phyloP scores from a whole-genome alignment of 2,888 invertebrate species.

The Agrotis exclamationis region DNA sequence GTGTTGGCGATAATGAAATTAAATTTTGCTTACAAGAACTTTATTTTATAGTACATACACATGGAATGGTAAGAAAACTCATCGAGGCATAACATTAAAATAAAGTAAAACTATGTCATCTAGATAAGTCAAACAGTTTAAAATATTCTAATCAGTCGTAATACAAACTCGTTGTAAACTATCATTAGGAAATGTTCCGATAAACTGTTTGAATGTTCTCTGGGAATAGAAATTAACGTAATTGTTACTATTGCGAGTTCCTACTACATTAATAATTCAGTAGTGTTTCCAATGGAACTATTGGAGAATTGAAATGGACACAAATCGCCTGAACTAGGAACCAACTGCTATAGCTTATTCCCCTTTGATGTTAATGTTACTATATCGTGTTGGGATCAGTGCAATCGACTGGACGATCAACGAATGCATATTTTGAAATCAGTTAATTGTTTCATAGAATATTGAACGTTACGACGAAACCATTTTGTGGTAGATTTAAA shows the following conservation, averaged over 20 bases:
- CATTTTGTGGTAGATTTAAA: background rate
- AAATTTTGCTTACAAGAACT: constrained; percentile 55
- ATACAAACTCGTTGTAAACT: constrained; percentile 36
- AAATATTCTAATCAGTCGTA: constrained; percentile 24
- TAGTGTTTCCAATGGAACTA: constrained; percentile 28
- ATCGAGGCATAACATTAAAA: constrained; percentile 15
- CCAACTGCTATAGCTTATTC: constrained; percentile 38
- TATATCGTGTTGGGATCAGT: constrained; percentile 46
- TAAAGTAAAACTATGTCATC: constrained; percentile 3
- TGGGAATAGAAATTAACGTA: constrained; percentile 31
- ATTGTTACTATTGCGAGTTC: constrained; percentile 36
- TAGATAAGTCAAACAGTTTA: constrained; percentile 12
- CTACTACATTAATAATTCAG: constrained; percentile 55
- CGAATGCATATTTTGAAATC: constrained; percentile 51
- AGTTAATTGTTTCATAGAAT: constrained; percentile 47
- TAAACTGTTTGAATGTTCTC: constrained; percentile 27
- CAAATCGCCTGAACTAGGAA: constrained; percentile 41
- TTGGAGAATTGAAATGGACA: constrained; percentile 50
- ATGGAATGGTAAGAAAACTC: constrained; percentile 32
- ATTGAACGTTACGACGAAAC: constrained; percentile 13
- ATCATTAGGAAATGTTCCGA: constrained; percentile 41
- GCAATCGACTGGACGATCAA: constrained; percentile 56
- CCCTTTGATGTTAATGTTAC: constrained; percentile 63
- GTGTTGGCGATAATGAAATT: constrained; percentile 61
- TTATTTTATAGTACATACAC: constrained; percentile 46